phyloP scores from a whole-genome alignment of 2,797 vertebrate genomes.

The Naso thynnoides region DNA sequence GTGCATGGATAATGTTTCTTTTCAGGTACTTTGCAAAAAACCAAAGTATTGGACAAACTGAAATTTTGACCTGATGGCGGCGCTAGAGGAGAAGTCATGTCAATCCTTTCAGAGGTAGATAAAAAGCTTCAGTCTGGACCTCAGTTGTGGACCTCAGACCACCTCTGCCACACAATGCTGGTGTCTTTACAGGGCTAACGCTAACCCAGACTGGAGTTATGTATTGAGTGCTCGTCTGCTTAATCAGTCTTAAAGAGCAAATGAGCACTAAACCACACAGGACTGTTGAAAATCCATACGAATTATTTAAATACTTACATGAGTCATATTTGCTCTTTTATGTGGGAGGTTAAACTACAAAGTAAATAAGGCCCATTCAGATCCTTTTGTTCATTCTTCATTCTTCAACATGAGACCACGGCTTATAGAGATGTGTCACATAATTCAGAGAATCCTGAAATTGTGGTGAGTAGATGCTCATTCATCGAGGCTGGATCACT shows the following conservation, averaged over 20 bases:
- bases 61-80: not conserved
- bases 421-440: conserved; percentile 26
- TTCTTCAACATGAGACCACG: conserved; percentile 12
- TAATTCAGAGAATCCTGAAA: conserved; percentile 28
- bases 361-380: conserved; percentile 16
- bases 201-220: not conserved
- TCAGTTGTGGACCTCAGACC: not conserved
- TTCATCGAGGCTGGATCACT: conserved; percentile 3
- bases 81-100: not conserved
- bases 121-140: not conserved
- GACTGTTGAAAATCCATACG: conserved; percentile 1
- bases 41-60: not conserved
- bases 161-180: not conserved
- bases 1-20: not conserved
- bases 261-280: conserved; percentile 3
- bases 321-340: conserved; percentile 23
- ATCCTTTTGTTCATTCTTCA: conserved; percentile 24
- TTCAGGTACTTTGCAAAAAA: not conserved
- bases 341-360: conserved; percentile 29
- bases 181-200: not conserved
- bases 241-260: conserved; percentile 15
- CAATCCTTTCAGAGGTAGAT: not conserved
- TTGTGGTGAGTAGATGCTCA: conserved; percentile 9
- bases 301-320: conserved; percentile 15
- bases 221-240: not conserved